Evolutionary conservation across 2,797 vertebrate genomes (phyloP).

Genomic region (Glossophaga mutica): DNA sequence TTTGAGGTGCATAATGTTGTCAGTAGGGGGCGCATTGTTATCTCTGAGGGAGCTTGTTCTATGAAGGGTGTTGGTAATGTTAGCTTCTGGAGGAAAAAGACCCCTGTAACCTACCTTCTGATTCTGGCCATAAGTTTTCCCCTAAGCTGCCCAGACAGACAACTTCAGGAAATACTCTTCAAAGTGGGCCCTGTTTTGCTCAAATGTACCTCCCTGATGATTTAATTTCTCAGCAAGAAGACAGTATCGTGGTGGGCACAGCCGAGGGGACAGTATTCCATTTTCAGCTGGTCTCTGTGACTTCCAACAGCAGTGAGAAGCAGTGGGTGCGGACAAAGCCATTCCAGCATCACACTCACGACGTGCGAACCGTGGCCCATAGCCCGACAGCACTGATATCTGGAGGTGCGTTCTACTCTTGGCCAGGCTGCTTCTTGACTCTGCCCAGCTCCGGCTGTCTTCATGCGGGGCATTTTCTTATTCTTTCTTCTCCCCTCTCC

Average conservation of each 20-base stretch:
- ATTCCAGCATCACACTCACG: constrained; percentile 93
- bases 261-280: constrained; percentile 91
- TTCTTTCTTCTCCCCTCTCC: neutral
- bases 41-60: neutral
- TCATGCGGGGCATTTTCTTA: accelerated
- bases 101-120: neutral
- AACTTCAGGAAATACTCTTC: neutral
- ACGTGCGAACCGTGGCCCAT: constrained; percentile 89
- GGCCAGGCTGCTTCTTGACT: neutral
- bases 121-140: neutral
- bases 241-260: constrained; percentile 92
- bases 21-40: neutral
- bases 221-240: constrained; percentile 85
- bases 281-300: constrained; percentile 89
- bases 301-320: constrained; percentile 80
- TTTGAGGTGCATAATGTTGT: neutral
- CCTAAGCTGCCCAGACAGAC: neutral
- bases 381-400: constrained; percentile 89
- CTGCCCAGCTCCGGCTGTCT: neutral
- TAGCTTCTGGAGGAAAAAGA: constrained; percentile 4
- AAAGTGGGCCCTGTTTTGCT: constrained; percentile 38
- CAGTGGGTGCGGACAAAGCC: constrained; percentile 93
- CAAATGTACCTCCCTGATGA: neutral
- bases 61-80: neutral
- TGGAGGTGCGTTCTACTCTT: constrained; percentile 85